Evolutionary conservation across 1,140 invertebrate species (phyloP), one percentile per base, ranked within the genome.

Genomic region (Magallana gigas): DNA sequence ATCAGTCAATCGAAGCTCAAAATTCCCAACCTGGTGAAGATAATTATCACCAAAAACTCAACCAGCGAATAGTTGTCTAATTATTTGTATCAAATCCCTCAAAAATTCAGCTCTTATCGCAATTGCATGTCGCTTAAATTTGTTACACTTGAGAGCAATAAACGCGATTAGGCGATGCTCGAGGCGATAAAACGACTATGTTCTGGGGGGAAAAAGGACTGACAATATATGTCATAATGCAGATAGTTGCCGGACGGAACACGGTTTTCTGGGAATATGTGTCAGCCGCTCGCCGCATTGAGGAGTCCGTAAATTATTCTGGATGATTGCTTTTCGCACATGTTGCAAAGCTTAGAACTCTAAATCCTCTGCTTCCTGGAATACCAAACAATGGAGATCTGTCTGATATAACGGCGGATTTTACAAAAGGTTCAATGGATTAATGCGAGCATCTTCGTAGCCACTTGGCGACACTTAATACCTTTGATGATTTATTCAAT

Each of bases 61-160:
- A 76, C 68, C 23, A 76, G 29, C 36, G 68, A 76, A 76, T 76
- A 76, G 68, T 76, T 76, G 68, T 76, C 68, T 23, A 76, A 76
- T 76, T 29, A 29, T 76, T 76, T 76, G 68, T 76, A 76, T 76
- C 68, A 76, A 76, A 76, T 76, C 68, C 12, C 68, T 18, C 18
- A 76, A 76, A 76, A 76, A 36, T 11, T 76, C 23, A 12, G 23
- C 23, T 36, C 68, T 76, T 76, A 76, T 76, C 68, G 8, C 29
- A 9, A 48, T 12, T 12, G 68, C 18, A 76, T 76, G 68, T 76
- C 68, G 68, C 68, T 76, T 76, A 76, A 76, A 76, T 76, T 76
- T 76, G 68, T 76, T 36, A 76, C 68, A 76, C 68, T 36, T 36
- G 68, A 76, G 36, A 29, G 68, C 23, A 76, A 76, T 29, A 29